These are phyloP conservation scores for Lasioglossum malachurum DNA, from an alignment of 2,888 invertebrate genomes.

Conservation along the genomic window DNA sequence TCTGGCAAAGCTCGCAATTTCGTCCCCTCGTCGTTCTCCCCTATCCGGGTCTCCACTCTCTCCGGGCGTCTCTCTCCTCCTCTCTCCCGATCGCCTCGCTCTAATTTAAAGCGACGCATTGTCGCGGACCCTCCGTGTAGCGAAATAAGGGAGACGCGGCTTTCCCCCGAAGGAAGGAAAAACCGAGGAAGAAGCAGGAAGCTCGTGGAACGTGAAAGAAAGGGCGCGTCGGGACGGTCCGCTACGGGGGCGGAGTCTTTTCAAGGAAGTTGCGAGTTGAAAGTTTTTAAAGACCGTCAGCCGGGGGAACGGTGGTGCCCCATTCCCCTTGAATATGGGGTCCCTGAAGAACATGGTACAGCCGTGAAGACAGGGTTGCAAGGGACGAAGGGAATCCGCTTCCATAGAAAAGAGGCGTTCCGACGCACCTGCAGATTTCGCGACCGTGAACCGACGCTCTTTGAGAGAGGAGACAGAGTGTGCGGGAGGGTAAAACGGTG, in stretches of 20 bases:
- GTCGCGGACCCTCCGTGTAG: conserved; percentile 66
- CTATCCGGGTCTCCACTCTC: background rate
- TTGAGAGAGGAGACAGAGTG: background rate
- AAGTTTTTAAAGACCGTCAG: conserved; percentile 81
- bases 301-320: conserved; percentile 53
- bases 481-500: background rate
- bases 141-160: conserved; percentile 60
- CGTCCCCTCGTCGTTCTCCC: conserved; percentile 35
- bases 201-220: conserved; percentile 45
- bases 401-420: conserved; percentile 48
- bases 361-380: conserved; percentile 33
- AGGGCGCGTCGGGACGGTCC: conserved; percentile 26
- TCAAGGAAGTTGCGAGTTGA: conserved; percentile 76
- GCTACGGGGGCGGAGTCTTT: conserved; percentile 65
- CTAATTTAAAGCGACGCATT: conserved; percentile 77
- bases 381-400: background rate
- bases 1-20: conserved; percentile 69
- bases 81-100: conserved; percentile 50
- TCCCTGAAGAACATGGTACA: conserved; percentile 32
- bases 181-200: background rate
- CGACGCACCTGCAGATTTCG: conserved; percentile 56
- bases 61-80: background rate
- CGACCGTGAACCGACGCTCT: conserved; percentile 45
- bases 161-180: background rate
- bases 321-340: background rate